Evolutionary conservation across 1,140 invertebrate genomes (phyloP).

Genomic region (Drosophila pruinosa): DNA sequence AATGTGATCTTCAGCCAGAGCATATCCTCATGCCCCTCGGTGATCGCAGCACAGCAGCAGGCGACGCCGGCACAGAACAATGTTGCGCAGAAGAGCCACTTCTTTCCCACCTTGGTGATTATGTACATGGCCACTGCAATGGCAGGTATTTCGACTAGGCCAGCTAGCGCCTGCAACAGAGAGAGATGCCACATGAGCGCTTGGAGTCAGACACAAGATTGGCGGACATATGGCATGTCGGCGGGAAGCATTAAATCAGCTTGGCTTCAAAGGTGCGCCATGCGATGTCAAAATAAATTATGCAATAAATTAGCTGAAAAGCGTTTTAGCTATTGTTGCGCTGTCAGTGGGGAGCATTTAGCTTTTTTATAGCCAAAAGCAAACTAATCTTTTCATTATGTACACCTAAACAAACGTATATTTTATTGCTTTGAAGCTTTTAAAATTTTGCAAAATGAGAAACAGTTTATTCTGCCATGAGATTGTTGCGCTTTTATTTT

Average conservation of each 20-base stretch:
- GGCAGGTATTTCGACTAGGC: constrained; percentile 88
- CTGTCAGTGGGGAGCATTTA: constrained; percentile 41
- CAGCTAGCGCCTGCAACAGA: constrained; percentile 84
- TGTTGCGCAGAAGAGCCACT: constrained; percentile 87
- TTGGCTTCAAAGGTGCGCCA: constrained; percentile 65
- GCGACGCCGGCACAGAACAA: constrained; percentile 86
- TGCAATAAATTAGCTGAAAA: constrained; percentile 67
- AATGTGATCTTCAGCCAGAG: constrained; percentile 86
- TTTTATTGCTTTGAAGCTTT: too few relatives aligned
- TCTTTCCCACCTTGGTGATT: constrained; percentile 87
- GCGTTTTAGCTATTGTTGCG: constrained; percentile 34
- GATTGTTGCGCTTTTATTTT: too few relatives aligned
- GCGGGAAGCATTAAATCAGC: constrained; percentile 62
- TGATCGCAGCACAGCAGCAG: constrained; percentile 85
- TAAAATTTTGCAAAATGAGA: too few relatives aligned
- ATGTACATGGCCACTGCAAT: constrained; percentile 88
- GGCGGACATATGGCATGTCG: constrained; percentile 47
- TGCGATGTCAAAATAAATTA: constrained; percentile 73
- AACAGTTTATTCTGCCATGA: too few relatives aligned
- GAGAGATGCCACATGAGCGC: neutral
- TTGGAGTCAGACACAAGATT: neutral
- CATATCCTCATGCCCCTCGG: constrained; percentile 83
- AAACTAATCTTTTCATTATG: too few relatives aligned
- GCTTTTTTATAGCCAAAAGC: constrained; percentile 3
- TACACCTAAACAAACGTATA: too few relatives aligned